These are phyloP conservation scores for Fulmarus glacialis DNA, from an alignment of 2,113 vertebrate species.

Conservation along the genomic window DNA sequence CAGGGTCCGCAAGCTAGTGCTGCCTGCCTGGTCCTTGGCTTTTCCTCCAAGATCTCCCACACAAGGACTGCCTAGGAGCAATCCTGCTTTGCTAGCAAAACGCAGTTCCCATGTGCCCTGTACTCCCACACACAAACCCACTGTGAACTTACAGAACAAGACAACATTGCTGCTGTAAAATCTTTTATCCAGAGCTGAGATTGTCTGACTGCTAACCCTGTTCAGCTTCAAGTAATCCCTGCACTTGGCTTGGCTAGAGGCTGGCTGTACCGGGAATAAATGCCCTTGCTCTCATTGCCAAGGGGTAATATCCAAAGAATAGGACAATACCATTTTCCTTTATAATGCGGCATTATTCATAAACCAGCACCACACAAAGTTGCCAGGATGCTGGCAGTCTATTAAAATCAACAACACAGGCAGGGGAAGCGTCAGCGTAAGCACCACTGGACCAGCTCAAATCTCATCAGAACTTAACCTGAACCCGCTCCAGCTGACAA, in stretches of 20 bases:
- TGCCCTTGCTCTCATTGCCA: neutral
- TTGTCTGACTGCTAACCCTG: neutral
- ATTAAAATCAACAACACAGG: neutral
- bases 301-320: neutral
- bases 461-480: conserved; percentile 9
- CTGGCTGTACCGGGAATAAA: neutral
- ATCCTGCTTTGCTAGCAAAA: conserved; percentile 48
- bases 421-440: neutral
- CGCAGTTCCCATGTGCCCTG: neutral
- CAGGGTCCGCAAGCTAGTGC: neutral
- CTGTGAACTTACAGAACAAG: neutral
- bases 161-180: neutral
- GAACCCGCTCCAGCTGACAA: neutral
- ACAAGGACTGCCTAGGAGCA: neutral
- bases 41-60: conserved; percentile 29
- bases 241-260: neutral
- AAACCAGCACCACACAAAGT: neutral
- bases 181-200: neutral
- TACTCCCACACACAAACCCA: conserved; percentile 37
- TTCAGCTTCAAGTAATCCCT: conserved; percentile 1
- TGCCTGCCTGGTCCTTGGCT: neutral
- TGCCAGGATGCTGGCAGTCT: neutral
- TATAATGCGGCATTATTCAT: neutral
- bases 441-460: neutral
- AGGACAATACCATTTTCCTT: neutral